A percentile compares a stretch with the other conserved stretches of the same genome.
These are phyloP conservation scores for Macrochelys suwanniensis DNA, from an alignment of 2,797 vertebrate genomes.

Conservation along the genomic window DNA sequence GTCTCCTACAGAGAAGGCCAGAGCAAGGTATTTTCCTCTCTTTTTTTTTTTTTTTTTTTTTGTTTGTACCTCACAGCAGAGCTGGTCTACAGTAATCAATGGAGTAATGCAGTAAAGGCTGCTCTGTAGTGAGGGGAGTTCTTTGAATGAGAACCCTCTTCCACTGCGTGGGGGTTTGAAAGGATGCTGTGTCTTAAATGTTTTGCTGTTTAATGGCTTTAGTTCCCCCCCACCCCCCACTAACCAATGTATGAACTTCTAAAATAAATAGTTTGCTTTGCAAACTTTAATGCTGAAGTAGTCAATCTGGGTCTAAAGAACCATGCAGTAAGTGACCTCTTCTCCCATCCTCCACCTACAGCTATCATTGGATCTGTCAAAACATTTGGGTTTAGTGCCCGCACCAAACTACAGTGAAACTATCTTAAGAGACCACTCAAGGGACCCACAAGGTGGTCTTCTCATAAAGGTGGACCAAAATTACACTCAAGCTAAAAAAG, in stretches of 20 bases:
- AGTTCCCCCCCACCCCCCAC: neutral
- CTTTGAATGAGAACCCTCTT: neutral
- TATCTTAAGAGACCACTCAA: neutral
- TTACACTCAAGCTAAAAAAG: neutral
- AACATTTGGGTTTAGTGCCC: neutral
- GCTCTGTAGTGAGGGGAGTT: neutral
- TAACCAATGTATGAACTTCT: neutral
- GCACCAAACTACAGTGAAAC: neutral
- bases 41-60: neutral
- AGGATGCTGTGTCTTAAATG: neutral
- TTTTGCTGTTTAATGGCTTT: neutral
- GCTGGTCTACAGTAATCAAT: neutral
- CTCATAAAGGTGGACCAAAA: neutral
- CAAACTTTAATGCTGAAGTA: neutral
- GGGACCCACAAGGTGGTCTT: neutral
- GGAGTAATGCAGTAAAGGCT: neutral
- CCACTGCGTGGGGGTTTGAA: neutral
- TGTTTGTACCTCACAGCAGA: slow-evolving; percentile 27
- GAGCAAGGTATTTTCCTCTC: neutral
- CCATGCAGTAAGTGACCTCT: neutral
- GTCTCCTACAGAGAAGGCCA: neutral
- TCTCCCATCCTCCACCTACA: neutral
- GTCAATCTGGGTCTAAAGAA: neutral
- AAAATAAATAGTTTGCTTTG: neutral
- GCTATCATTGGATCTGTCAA: neutral